Conservation (phyloP, 2,113 vertebrate genomes). For the Pionites leucogaster region DNA sequence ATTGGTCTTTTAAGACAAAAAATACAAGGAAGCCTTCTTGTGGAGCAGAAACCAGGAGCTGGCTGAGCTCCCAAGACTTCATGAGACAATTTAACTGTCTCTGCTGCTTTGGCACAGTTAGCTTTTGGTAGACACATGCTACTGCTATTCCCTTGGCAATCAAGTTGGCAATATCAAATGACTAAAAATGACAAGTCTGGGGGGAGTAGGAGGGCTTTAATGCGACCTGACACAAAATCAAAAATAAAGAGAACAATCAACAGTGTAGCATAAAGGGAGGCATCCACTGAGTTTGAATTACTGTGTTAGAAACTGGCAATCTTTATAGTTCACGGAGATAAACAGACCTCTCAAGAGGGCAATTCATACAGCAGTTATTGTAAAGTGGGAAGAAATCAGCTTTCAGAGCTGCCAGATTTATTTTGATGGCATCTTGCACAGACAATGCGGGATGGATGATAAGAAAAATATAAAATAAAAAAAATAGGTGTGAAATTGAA, state of each 20-base stretch:
- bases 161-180: constrained; percentile 23
- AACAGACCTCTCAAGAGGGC: not conserved
- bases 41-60: not conserved
- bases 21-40: not conserved
- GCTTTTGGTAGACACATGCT: constrained; percentile 13
- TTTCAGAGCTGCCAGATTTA: not conserved
- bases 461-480: not conserved
- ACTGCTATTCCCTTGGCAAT: not conserved
- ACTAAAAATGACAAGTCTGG: not conserved
- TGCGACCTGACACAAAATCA: not conserved
- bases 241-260: constrained; percentile 6
- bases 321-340: constrained; percentile 27
- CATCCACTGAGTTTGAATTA: constrained; percentile 17
- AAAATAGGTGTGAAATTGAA: not conserved
- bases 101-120: constrained; percentile 11
- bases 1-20: not conserved
- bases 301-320: constrained; percentile 10
- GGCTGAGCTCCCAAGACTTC: constrained; percentile 30
- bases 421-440: not conserved
- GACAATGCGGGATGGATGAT: not conserved
- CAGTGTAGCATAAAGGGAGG: not conserved
- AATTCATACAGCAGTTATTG: constrained; percentile 26
- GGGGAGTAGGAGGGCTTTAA: not conserved
- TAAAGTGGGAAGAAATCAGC: constrained; percentile 25
- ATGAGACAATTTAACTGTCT: constrained; percentile 33